Percentiles rank a stretch among this genome's conserved stretches.
These are phyloP conservation scores for Notodonta dromedarius DNA, from an alignment of 2,888 invertebrate species.

Conservation along the genomic window DNA sequence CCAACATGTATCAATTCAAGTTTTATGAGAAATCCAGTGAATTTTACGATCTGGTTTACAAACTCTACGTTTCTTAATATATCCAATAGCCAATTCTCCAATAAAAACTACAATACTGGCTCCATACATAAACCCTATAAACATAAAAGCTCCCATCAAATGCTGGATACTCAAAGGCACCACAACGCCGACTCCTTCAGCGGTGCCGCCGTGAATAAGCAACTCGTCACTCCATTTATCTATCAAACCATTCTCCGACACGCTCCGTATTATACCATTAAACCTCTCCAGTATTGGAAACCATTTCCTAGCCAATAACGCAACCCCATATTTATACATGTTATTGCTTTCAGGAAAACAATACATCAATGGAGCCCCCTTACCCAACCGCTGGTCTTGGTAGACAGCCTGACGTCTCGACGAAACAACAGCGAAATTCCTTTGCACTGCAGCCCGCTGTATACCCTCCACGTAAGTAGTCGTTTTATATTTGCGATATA, in stretches of 20 bases:
- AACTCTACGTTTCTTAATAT: constrained; percentile 18
- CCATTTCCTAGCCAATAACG: constrained; percentile 73
- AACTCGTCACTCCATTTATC: constrained; percentile 78
- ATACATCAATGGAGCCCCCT: constrained; percentile 69
- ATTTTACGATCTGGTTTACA: neutral
- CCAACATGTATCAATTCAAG: too few species aligned
- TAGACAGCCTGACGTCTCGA: constrained; percentile 76
- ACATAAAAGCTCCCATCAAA: constrained; percentile 76
- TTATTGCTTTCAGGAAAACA: constrained; percentile 77
- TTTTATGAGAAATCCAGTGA: too few species aligned
- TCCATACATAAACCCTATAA: constrained; percentile 72
- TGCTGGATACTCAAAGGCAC: constrained; percentile 70
- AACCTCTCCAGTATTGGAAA: constrained; percentile 74
- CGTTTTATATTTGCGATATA: constrained; percentile 76
- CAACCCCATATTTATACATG: constrained; percentile 80
- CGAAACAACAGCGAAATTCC: constrained; percentile 75
- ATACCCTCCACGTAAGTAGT: constrained; percentile 73
- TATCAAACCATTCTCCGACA: constrained; percentile 78
- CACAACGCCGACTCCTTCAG: constrained; percentile 59
- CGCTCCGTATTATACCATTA: constrained; percentile 75
- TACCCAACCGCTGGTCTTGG: constrained; percentile 74
- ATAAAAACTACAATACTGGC: constrained; percentile 65
- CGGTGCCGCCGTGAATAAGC: constrained; percentile 56
- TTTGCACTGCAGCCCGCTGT: constrained; percentile 61
- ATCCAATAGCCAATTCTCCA: constrained; percentile 52